Base-by-base conservation (phyloP, 1,140 invertebrate species). In the Potamilus streckersoni region DNA sequence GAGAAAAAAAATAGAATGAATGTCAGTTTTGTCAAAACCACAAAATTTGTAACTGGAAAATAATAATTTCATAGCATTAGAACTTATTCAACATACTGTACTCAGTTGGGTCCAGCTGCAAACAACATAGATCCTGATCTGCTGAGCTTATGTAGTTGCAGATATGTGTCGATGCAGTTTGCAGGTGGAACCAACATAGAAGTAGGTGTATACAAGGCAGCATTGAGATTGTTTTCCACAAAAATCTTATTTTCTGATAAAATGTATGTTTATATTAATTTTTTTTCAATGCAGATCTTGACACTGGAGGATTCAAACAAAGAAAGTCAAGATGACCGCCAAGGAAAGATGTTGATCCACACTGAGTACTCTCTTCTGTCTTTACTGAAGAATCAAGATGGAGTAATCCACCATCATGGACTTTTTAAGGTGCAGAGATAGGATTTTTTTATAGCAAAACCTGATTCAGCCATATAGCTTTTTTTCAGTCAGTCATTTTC, bases 331-430 rank as follows among this genome's bases (percentile, higher is more conserved):
- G 94, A 95, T 90, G 94, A 95, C 82, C 89, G 92, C 62, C 95
- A 95, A 89, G 95, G 94, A 8, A 95, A 95, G 90, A 95, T 95
- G 93, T 86, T 96, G 17, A 84, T 96, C 13, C 94, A 95, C 82
- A 95, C 94, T 2, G 95, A 96, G 87, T 95, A 94, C 90, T 94
- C 94, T 19, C 87, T 96, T 19, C 89, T 95, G 38, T 94, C 93
- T 60, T 86, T 95, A 38, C 89, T 96, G 3, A 92, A 93, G 68
- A 92, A 93, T 83, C 92, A 94, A 81, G 91, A 93, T 82, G 94
- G 95, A 70, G 94, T 96, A 62, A 92, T 95, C 74, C 94, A 95
- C 84, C 94, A 95, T 85, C 93, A 95, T 91, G 95, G 94, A 63
- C 91, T 96, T 73, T 95, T 95, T 89, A 95, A 95, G 91, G 94